A percentile compares a stretch with the other conserved stretches of the same genome.
Evolutionary conservation across 2,888 invertebrate species (phyloP).

Genomic region (Hymenopus coronatus): DNA sequence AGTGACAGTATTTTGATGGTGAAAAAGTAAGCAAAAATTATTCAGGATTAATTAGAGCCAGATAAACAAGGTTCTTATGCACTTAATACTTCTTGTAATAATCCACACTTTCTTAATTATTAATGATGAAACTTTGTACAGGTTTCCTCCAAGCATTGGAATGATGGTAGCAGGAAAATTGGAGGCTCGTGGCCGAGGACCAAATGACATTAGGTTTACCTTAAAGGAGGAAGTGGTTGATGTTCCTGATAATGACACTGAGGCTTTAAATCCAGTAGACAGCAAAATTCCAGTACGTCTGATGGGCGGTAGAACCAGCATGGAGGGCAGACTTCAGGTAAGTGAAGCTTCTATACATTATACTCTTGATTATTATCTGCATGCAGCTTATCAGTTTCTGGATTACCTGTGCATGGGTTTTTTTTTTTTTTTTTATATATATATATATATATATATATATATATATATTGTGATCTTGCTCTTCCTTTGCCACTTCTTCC

Average conservation of each 20-base stretch:
- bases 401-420: too few species aligned
- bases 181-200: conserved; percentile 75
- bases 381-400: background rate
- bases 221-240: conserved; percentile 71
- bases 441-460: too few species aligned
- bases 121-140: conserved; percentile 38
- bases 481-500: too few species aligned
- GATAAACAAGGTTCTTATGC: too few species aligned
- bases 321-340: conserved; percentile 82
- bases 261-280: conserved; percentile 56
- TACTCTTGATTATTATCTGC: background rate
- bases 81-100: too few species aligned
- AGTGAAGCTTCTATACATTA: conserved; percentile 24
- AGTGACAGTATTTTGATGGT: too few species aligned
- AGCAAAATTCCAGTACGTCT: conserved; percentile 71
- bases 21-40: too few species aligned
- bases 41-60: too few species aligned
- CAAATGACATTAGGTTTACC: conserved; percentile 76
- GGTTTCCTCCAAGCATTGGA: conserved; percentile 89
- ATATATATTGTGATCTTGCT: too few species aligned
- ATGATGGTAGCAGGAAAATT: conserved; percentile 95
- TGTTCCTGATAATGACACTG: conserved; percentile 50
- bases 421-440: background rate
- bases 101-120: too few species aligned
- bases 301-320: conserved; percentile 73